Base-by-base conservation (phyloP, 2,113 vertebrate species). In the Chamaea fasciata region DNA sequence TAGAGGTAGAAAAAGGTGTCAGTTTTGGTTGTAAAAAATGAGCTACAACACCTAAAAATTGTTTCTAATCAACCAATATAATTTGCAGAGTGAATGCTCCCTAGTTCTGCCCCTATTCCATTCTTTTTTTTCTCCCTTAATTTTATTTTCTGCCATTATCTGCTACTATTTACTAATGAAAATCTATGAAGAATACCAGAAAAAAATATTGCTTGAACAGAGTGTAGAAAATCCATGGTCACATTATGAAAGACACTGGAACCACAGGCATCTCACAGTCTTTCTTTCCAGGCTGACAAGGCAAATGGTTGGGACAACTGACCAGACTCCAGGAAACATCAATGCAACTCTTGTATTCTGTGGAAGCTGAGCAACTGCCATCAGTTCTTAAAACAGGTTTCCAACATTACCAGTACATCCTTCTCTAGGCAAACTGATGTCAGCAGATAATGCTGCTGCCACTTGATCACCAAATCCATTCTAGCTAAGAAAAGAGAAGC, bases 101-200 rank as follows among this genome's bases (percentile, higher is more conserved):
- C 27, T 62, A 53, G 21, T 62, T 87, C 33, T 80, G 12, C 3
- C 19, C 21, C 11, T 41, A 33, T 33, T 64, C 9, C 39, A 9
- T 20, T 26, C 4, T 3, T 33, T 35, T 53, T 13, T 4, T 0
- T 3, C 6, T 5, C 13, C 6, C 31, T 59, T 46, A 14, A 55
- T 73, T 73, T 79, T 56, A 44, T 74, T 76, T 87, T 37, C 62
- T 84, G 22, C 39, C 24, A 73, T 87, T 77, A n/a, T 31, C 28
- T 90, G 6, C 15, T 59, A 57, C 31, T 60, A 82, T 57, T 82
- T 92, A 46, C 52, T 67, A 62, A 11, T 22, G 18, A 89, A 84
- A 84, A 79, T 63, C 44, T 41, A 13, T 18, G 12, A 91, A 41
- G 39, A 88, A 69, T 31, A 47, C 12, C 18, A 78, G 39, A 56